Conservation (phyloP, 2,888 invertebrate species). For the Pelosia muscerda region DNA sequence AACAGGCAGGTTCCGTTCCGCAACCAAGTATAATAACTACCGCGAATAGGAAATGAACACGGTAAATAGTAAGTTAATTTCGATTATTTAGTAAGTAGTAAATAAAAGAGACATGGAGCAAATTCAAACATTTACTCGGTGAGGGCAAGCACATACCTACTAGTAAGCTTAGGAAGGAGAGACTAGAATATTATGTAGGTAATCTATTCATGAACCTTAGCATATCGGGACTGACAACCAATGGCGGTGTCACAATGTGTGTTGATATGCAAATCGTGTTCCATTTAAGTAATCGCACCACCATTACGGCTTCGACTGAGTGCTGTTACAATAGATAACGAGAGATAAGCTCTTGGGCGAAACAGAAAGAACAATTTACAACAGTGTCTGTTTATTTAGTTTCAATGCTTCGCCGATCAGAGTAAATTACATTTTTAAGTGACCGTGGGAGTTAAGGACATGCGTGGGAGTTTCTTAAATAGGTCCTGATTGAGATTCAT, state of each 20-base stretch:
- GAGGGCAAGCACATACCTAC: not conserved
- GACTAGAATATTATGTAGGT: not conserved
- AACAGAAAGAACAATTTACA: slow-evolving; percentile 26
- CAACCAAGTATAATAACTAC: too few relatives aligned
- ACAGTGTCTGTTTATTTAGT: not conserved
- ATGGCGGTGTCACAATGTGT: slow-evolving; percentile 48
- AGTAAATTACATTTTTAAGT: not conserved
- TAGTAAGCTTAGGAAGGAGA: not conserved
- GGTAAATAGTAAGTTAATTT: too few relatives aligned
- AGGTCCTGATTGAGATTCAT: not conserved
- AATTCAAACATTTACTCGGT: not conserved
- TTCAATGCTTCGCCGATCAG: not conserved
- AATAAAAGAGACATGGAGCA: not conserved
- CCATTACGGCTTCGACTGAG: slow-evolving; percentile 63
- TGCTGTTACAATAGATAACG: slow-evolving; percentile 65
- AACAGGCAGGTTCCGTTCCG: too few relatives aligned
- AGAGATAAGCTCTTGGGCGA: slow-evolving; percentile 58
- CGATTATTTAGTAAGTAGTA: not conserved
- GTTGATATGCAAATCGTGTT: slow-evolving; percentile 74
- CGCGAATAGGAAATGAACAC: too few relatives aligned
- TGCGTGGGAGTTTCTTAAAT: not conserved
- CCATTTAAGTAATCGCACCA: slow-evolving; percentile 75
- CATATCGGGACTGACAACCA: slow-evolving; percentile 18
- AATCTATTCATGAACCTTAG: slow-evolving; percentile 1
- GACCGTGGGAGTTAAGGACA: not conserved